These are phyloP conservation scores for Conops quadrifasciatus DNA, from an alignment of 2,888 invertebrate genomes.

Conservation along the genomic window DNA sequence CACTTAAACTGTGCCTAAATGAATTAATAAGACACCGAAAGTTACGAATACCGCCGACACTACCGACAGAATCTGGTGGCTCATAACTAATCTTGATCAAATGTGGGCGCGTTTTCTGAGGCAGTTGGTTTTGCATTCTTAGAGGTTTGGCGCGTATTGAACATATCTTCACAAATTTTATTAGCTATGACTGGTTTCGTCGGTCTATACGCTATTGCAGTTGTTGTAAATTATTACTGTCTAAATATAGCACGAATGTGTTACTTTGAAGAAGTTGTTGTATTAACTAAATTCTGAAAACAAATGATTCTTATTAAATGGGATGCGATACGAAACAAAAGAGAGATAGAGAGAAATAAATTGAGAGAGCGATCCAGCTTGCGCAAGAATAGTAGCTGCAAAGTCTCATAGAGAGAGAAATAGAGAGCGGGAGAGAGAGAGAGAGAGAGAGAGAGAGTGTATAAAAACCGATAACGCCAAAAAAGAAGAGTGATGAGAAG, in stretches of 20 bases:
- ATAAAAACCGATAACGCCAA: neutral
- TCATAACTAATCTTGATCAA: slow-evolving; percentile 8
- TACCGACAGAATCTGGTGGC: slow-evolving; percentile 12
- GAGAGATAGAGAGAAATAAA: too few species aligned
- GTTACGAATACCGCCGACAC: neutral
- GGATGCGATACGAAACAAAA: neutral
- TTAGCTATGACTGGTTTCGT: neutral
- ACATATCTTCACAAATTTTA: slow-evolving; percentile 8
- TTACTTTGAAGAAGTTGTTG: slow-evolving; percentile 12
- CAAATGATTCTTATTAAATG: slow-evolving; percentile 23
- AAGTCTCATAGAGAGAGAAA: too few species aligned
- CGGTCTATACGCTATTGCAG: neutral
- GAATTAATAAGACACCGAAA: neutral
- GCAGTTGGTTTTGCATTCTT: slow-evolving; percentile 3
- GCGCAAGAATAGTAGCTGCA: too few species aligned
- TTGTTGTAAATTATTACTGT: neutral
- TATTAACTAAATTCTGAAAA: slow-evolving; percentile 28
- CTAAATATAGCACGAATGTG: slow-evolving; percentile 9
- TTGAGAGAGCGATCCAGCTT: too few species aligned
- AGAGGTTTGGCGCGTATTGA: neutral
- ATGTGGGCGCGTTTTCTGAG: slow-evolving; percentile 1
- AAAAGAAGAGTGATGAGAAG: too few species aligned
- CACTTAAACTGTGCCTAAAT: slow-evolving; percentile 33
- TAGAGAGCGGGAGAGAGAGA: neutral
- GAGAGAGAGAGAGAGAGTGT: slow-evolving; percentile 3